A percentile compares a stretch with the other conserved stretches of the same genome.
These are phyloP conservation scores for Drosophila ohnishii DNA, from an alignment of 1,140 invertebrate species.

Conservation along the genomic window DNA sequence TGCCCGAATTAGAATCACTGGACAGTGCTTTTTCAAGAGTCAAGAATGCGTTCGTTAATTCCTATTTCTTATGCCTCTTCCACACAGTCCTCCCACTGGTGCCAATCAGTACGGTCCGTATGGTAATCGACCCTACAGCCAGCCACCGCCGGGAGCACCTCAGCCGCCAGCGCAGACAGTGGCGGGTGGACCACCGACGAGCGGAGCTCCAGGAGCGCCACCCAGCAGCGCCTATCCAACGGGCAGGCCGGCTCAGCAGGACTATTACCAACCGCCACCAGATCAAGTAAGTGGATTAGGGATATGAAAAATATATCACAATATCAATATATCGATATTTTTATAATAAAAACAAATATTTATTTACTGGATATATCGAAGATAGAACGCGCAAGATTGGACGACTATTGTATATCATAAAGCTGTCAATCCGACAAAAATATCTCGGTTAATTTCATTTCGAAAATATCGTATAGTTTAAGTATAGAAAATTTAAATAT, in stretches of 20 bases:
- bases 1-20: constrained; percentile 33
- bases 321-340: too few species aligned
- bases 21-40: constrained; percentile 12
- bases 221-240: constrained; percentile 84
- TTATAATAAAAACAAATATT: too few species aligned
- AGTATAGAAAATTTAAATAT: too few species aligned
- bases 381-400: too few species aligned
- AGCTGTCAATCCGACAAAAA: too few species aligned
- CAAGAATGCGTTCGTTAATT: constrained; percentile 1
- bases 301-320: too few species aligned
- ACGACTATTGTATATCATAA: too few species aligned
- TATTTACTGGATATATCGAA: too few species aligned
- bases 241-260: constrained; percentile 85
- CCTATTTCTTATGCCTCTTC: not conserved
- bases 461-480: too few species aligned
- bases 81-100: constrained; percentile 67
- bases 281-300: constrained; percentile 83
- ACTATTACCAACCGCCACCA: constrained; percentile 86
- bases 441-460: too few species aligned
- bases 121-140: constrained; percentile 76
- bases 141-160: constrained; percentile 74
- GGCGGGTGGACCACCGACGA: constrained; percentile 66
- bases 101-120: constrained; percentile 80
- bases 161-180: constrained; percentile 66
- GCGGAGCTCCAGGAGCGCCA: constrained; percentile 72